These are phyloP conservation scores for Delphinus delphis DNA, from an alignment of 2,113 vertebrate genomes.

Conservation along the genomic window DNA sequence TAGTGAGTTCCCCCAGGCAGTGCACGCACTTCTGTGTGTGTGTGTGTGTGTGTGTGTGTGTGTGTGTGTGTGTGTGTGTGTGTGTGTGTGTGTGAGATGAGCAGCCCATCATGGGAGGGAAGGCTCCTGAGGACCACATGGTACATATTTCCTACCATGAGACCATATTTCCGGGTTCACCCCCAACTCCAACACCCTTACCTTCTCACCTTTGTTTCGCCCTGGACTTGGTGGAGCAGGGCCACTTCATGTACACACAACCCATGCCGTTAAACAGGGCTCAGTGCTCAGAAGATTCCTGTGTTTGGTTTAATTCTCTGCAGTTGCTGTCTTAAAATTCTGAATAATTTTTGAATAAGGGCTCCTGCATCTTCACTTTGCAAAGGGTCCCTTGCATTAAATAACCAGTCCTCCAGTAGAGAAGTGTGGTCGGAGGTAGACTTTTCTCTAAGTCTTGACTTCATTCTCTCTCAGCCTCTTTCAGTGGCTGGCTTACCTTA, in stretches of 20 bases:
- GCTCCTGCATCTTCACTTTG: neutral
- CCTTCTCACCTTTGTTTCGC: neutral
- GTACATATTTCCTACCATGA: neutral
- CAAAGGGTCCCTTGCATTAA: neutral
- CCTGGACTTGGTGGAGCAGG: neutral
- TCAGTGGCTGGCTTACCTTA: neutral
- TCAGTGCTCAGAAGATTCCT: neutral
- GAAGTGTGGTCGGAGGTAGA: neutral
- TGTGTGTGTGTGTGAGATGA: neutral
- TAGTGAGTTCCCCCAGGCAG: slow-evolving; percentile 5
- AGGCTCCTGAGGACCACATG: neutral
- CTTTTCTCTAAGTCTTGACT: neutral
- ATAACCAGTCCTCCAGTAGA: neutral
- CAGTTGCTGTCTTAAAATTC: neutral
- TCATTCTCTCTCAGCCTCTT: neutral
- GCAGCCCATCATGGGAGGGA: neutral
- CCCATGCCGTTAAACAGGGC: neutral
- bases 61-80: neutral
- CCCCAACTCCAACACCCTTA: neutral
- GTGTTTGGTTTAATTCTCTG: neutral
- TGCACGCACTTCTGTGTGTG: neutral
- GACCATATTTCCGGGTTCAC: neutral
- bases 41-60: neutral
- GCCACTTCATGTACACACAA: neutral
- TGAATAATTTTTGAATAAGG: neutral